Evolutionary conservation across 2,888 invertebrate species (phyloP), one percentile per base, ranked within the genome.

Genomic region (Pseudolycoriella hygida): DNA sequence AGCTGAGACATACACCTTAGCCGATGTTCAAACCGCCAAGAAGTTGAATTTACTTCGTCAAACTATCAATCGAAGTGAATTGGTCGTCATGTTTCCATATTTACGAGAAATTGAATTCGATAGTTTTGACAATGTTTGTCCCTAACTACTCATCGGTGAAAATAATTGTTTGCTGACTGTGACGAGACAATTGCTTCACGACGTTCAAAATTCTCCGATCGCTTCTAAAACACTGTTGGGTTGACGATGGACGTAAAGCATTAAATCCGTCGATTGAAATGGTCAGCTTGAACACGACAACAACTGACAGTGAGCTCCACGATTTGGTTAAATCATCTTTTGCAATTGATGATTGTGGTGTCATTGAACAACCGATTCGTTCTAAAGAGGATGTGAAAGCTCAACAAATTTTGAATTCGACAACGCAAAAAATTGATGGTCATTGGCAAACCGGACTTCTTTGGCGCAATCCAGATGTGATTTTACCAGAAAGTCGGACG

Each of bases 181-280:
- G 4, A 39, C 49, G 11, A 41, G 42, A 18, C 30, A 34, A 12
- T 17, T 40, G 4, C 11, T 41, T 8, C 41, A 50, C 43, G 46
- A 46, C 11, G 12, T 1, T 11, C 43, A 45, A 30, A 30, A 49
- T 46, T 40, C 46, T 44, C 49, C 48, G 14, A 48, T 50, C 15
- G 47, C 50, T 40, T 46, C 51, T 15, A 50, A 52, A 43, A 50
- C 47, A 14, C 46, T 44, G 40, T 47, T 53, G 12, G 52, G 53
- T 10, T 51, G 53, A 40, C 20, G 43, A 45, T 19, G 32, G 39
- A 31, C 25, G 17, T 5, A 25, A 25, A 25, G 25, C n/a, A n/a
- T n/a, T n/a, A n/a, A n/a, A 6, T 25, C 25, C 25, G 25, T 42
- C 42, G 17, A 11, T 19, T 1, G 17, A 40, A 46, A 39, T 41